Percentiles rank a stretch among this genome's conserved stretches.
These are phyloP conservation scores for Intellagama lesueurii DNA, from an alignment of 2,797 vertebrate species.

Conservation along the genomic window DNA sequence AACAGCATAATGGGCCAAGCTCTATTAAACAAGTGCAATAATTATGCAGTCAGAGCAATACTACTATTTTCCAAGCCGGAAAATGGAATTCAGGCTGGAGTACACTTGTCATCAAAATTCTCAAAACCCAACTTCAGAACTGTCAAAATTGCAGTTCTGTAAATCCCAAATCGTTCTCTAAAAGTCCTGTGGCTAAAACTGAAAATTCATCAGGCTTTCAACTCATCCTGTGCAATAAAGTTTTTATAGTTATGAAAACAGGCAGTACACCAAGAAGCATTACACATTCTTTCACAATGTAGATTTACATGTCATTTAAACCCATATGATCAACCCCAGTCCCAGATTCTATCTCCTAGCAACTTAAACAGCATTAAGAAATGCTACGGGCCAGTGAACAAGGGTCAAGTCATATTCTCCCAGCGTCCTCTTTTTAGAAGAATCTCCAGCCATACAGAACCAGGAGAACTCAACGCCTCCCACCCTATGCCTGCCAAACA, in stretches of 20 bases:
- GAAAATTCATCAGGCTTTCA: not conserved
- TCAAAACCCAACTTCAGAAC: constrained; percentile 6
- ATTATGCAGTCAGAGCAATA: constrained; percentile 56
- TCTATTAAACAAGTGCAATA: constrained; percentile 63
- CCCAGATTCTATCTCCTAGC: not conserved
- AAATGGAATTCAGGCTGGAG: not conserved
- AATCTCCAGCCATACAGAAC: not conserved
- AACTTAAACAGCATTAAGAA: not conserved
- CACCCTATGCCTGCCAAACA: not conserved
- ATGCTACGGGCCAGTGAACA: not conserved
- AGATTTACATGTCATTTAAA: not conserved
- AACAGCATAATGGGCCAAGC: constrained; percentile 55
- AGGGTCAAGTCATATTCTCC: not conserved
- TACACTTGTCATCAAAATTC: not conserved
- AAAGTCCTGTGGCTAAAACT: not conserved
- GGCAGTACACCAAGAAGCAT: not conserved
- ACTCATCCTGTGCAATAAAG: not conserved
- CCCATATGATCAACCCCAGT: not conserved
- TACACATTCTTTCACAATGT: not conserved
- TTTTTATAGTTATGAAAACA: not conserved
- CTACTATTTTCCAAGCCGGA: constrained; percentile 46
- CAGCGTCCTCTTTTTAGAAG: not conserved
- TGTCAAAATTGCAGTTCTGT: not conserved
- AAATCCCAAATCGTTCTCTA: not conserved
- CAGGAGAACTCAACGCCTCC: not conserved